Conservation (phyloP, 2,113 vertebrate species). For the Vireo altiloquus region DNA sequence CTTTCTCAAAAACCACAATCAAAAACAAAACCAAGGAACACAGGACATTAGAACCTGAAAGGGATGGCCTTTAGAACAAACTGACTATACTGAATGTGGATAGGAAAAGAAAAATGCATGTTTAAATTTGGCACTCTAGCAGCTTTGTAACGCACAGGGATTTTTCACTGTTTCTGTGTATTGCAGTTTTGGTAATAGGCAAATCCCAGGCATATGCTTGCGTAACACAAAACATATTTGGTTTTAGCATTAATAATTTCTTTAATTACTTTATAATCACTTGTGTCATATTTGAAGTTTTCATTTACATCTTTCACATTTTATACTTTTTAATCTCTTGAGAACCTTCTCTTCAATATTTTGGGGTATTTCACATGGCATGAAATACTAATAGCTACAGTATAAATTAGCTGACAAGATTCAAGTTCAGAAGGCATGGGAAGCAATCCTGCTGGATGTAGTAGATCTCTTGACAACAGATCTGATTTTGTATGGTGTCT, state of each 20-base stretch:
- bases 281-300: constrained; percentile 33
- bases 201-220: constrained; percentile 5
- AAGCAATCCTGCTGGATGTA: not conserved
- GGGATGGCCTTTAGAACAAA: not conserved
- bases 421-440: not conserved
- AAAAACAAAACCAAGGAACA: not conserved
- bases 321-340: constrained; percentile 25
- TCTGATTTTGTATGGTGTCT: not conserved
- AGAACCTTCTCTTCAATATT: not conserved
- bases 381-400: not conserved
- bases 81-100: not conserved
- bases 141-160: constrained; percentile 10
- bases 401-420: not conserved
- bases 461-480: not conserved
- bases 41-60: not conserved
- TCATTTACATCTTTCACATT: not conserved
- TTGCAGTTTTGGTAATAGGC: constrained; percentile 41
- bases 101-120: not conserved
- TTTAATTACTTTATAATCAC: constrained; percentile 50
- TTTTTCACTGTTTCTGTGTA: constrained; percentile 11
- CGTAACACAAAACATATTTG: constrained; percentile 8
- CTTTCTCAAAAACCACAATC: not conserved
- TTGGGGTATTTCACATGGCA: not conserved
- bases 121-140: constrained; percentile 16
- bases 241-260: constrained; percentile 41